Evolutionary conservation across 2,797 vertebrate species (phyloP).

Genomic region (Petrocephalus schoutedeni): DNA sequence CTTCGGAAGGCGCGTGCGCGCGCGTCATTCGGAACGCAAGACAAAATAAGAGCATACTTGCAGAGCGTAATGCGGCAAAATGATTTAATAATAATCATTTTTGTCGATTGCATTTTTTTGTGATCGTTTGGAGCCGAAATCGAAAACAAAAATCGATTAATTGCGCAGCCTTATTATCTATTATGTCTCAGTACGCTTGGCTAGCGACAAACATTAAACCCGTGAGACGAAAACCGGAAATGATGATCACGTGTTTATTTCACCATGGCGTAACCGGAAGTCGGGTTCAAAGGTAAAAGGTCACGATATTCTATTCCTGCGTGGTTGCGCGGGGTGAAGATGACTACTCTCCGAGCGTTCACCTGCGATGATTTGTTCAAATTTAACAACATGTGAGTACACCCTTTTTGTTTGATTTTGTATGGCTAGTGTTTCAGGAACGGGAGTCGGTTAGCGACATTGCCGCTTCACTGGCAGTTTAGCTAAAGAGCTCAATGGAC

Average conservation of each 20-base stretch:
- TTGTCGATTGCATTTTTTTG: too few relatives aligned
- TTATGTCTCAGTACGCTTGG: background rate
- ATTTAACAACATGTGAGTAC: slow-evolving; percentile 89
- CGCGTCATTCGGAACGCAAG: too few relatives aligned
- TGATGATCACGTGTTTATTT: too few relatives aligned
- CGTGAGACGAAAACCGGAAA: background rate
- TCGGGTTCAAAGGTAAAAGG: slow-evolving; percentile 30
- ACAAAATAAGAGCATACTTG: too few relatives aligned
- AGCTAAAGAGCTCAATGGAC: background rate
- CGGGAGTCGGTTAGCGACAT: background rate
- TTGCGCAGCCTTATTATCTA: background rate
- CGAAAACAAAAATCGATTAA: background rate
- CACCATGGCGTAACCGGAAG: background rate
- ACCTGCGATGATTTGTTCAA: slow-evolving; percentile 87
- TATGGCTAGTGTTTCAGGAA: background rate
- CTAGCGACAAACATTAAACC: background rate
- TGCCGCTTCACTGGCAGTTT: background rate
- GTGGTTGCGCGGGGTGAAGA: slow-evolving; percentile 34
- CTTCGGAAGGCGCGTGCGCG: too few relatives aligned
- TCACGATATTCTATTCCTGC: slow-evolving; percentile 8
- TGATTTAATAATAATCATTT: too few relatives aligned
- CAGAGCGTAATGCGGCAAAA: too few relatives aligned
- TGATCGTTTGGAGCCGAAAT: too few relatives aligned
- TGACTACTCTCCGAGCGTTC: slow-evolving; percentile 84
- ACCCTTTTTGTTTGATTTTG: background rate